A percentile compares a stretch with the other conserved stretches of the same genome.
phyloP scores from a whole-genome alignment of 2,797 vertebrate species.

The Thaleichthys pacificus region DNA sequence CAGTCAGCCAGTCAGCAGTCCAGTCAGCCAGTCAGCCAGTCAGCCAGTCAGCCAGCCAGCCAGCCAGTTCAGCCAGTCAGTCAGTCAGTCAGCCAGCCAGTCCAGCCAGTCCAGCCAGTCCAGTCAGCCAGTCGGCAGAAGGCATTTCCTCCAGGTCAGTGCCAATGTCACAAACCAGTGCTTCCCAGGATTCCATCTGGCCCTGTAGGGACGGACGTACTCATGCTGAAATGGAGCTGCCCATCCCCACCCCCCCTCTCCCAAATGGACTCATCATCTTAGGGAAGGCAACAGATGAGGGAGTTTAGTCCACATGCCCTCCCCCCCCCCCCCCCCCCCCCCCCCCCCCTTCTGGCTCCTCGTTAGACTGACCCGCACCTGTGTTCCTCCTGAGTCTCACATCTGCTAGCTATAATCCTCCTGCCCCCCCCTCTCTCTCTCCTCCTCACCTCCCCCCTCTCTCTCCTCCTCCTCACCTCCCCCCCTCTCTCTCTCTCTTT shows the following conservation, averaged over 20 bases:
- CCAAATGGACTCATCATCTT: conserved; percentile 72
- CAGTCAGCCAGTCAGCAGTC: no score
- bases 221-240: conserved; percentile 18
- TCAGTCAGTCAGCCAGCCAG: no score
- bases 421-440: neutral
- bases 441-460: conserved; percentile 27
- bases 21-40: no score
- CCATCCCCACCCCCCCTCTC: no score
- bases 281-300: conserved; percentile 73
- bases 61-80: no score
- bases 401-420: conserved; percentile 62
- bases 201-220: conserved; percentile 30
- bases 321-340: conserved; percentile 45
- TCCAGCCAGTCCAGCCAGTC: no score
- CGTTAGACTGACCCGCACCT: conserved; percentile 72
- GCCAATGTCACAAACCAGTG: conserved; percentile 30
- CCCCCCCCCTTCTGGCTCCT: conserved; percentile 33
- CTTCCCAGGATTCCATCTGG: conserved; percentile 53
- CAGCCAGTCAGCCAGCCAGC: no score
- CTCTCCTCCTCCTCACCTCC: conserved; percentile 9
- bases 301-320: conserved; percentile 70
- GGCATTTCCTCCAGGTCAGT: conserved; percentile 41
- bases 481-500: no score
- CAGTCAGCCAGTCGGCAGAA: neutral
- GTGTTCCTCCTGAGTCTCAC: conserved; percentile 69